These are phyloP conservation scores for Dicyrtomina minuta DNA, from an alignment of 2,888 invertebrate species.

Conservation along the genomic window DNA sequence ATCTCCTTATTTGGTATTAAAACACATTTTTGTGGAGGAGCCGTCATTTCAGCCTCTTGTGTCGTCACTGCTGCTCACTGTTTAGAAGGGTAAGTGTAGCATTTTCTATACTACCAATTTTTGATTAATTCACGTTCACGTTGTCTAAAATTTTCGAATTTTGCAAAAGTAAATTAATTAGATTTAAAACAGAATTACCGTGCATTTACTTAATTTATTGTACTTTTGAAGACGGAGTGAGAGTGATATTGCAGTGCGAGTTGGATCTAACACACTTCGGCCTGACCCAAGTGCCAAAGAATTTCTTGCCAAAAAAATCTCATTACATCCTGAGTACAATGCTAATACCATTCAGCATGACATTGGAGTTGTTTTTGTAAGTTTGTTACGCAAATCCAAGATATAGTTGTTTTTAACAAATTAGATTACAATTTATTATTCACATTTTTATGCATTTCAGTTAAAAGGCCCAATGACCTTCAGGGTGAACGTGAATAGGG, in stretches of 20 bases:
- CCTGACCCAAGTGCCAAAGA: conserved; percentile 34
- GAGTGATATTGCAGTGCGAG: conserved; percentile 44
- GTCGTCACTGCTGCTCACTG: conserved; percentile 52
- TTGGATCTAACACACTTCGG: conserved; percentile 48
- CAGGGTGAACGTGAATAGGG: conserved; percentile 42
- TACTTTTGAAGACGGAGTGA: conserved; percentile 34
- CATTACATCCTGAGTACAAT: conserved; percentile 47
- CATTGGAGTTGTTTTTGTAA: conserved; percentile 46
- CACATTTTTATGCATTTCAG: conserved; percentile 22
- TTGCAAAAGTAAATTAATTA: too few species aligned
- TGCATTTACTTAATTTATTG: neutral
- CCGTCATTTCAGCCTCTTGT: conserved; percentile 29
- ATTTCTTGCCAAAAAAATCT: conserved; percentile 38
- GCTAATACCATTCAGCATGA: conserved; percentile 46
- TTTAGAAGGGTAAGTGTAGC: conserved; percentile 42
- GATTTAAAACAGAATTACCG: too few species aligned
- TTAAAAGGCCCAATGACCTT: conserved; percentile 39
- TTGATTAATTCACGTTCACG: neutral
- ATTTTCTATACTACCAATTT: conserved; percentile 6
- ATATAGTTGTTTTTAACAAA: conserved; percentile 8
- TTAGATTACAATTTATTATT: neutral
- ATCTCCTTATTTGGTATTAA: conserved; percentile 48
- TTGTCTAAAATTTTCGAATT: too few species aligned
- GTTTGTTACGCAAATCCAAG: neutral
- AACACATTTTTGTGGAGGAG: conserved; percentile 52